These are phyloP conservation scores for Salmo trutta DNA, from an alignment of 2,797 vertebrate species.

Conservation along the genomic window DNA sequence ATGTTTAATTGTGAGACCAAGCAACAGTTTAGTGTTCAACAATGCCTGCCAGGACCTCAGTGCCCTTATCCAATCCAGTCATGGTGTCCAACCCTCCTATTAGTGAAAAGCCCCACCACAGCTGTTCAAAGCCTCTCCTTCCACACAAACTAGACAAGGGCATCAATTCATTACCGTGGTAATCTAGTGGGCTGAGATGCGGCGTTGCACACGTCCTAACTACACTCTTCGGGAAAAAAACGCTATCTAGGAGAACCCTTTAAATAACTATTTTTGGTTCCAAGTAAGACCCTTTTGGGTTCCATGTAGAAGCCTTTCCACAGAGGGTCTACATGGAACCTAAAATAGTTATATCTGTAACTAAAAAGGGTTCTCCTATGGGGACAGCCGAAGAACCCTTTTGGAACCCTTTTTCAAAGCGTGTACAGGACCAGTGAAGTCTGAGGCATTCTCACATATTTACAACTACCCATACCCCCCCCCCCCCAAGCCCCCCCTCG, in stretches of 20 bases:
- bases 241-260: too few species aligned
- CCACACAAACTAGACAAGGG: conserved; percentile 23
- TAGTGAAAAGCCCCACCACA: conserved; percentile 13
- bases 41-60: neutral
- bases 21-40: neutral
- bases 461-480: conserved; percentile 18
- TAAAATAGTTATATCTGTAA: too few species aligned
- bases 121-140: conserved; percentile 19
- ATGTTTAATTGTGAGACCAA: neutral
- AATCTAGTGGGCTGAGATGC: conserved; percentile 22
- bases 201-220: conserved; percentile 19
- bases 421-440: conserved; percentile 16
- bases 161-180: conserved; percentile 33
- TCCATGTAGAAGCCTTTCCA: too few species aligned
- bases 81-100: neutral
- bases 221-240: neutral
- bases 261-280: too few species aligned
- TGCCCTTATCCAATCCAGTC: neutral
- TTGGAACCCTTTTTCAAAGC: too few species aligned
- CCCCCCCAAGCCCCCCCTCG: neutral
- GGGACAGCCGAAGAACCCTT: too few species aligned
- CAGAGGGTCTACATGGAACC: too few species aligned
- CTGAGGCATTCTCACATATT: conserved; percentile 17
- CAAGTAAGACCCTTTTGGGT: too few species aligned
- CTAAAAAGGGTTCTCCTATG: too few species aligned